Evolutionary conservation across 2,797 vertebrate genomes (phyloP).

Genomic region (Somateria mollissima): DNA sequence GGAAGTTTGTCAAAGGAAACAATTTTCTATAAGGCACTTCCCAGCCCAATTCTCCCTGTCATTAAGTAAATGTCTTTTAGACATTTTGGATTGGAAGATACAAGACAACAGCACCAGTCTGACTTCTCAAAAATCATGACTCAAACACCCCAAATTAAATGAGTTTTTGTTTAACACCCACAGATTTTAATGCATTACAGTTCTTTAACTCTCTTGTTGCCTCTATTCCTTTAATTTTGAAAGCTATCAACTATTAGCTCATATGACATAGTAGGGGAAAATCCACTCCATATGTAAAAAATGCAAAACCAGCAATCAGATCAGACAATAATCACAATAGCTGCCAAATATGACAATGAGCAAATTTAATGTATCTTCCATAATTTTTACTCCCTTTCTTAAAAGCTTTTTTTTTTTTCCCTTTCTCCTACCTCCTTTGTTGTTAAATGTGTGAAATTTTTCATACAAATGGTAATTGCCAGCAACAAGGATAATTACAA

Average conservation of each 20-base stretch:
- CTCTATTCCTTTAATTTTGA: neutral
- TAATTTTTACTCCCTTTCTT: neutral
- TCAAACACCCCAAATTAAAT: neutral
- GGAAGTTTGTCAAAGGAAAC: neutral
- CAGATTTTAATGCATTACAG: neutral
- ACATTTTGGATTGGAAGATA: neutral
- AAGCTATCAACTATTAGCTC: neutral
- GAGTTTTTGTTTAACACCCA: neutral
- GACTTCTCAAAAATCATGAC: neutral
- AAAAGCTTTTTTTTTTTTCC: neutral
- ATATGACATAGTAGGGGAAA: neutral
- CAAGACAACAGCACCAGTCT: neutral
- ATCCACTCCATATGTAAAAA: neutral
- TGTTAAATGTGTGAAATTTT: neutral
- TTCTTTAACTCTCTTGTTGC: neutral
- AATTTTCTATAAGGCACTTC: constrained; percentile 17
- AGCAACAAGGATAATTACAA: neutral
- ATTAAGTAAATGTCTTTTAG: neutral
- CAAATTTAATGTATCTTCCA: neutral
- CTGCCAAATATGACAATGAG: neutral
- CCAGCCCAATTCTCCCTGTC: neutral
- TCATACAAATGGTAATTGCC: neutral
- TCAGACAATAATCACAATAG: neutral
- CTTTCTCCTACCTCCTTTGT: neutral
- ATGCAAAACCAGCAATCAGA: neutral